A percentile compares a stretch with the other conserved stretches of the same genome.
Conservation (phyloP, 2,113 vertebrate genomes). For the Pseudopipra pipra region DNA sequence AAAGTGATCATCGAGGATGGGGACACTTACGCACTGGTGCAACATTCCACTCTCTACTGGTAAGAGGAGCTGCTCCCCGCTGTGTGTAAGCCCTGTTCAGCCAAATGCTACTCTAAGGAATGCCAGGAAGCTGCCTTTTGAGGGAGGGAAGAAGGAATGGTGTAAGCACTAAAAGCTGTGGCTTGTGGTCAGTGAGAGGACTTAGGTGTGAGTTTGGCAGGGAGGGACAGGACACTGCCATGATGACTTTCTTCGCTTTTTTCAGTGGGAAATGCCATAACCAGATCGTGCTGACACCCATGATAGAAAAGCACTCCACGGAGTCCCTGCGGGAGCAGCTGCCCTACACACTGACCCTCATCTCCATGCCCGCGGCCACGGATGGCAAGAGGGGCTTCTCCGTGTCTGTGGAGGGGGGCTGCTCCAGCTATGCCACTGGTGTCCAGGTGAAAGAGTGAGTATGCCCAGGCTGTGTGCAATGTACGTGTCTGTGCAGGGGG, state of each 20-base stretch:
- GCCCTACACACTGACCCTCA: slow-evolving; percentile 90
- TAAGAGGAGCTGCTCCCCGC: slow-evolving; percentile 65
- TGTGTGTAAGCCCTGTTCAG: background rate
- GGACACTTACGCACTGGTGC: slow-evolving; percentile 92
- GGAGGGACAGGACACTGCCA: background rate
- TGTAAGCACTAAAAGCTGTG: background rate
- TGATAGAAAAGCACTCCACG: slow-evolving; percentile 89
- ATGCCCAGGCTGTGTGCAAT: background rate
- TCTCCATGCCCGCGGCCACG: slow-evolving; percentile 90
- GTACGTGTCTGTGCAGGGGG: background rate
- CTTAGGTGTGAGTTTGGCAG: background rate
- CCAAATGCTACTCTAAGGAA: background rate
- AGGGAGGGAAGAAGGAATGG: background rate
- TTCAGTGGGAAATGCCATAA: slow-evolving; percentile 93
- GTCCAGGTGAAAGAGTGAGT: slow-evolving; percentile 97
- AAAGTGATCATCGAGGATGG: slow-evolving; percentile 93
- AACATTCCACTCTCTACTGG: slow-evolving; percentile 92
- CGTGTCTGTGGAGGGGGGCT: slow-evolving; percentile 82
- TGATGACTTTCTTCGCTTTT: background rate
- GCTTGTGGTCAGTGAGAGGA: background rate
- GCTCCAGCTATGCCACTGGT: slow-evolving; percentile 80
- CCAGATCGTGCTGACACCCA: slow-evolving; percentile 89
- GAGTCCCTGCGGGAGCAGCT: slow-evolving; percentile 87
- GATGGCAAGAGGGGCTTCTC: slow-evolving; percentile 90
- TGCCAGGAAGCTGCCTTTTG: background rate